Evolutionary conservation across 2,797 vertebrate species (phyloP), one percentile per base, ranked within the genome.

Genomic region (Manis pentadactyla): DNA sequence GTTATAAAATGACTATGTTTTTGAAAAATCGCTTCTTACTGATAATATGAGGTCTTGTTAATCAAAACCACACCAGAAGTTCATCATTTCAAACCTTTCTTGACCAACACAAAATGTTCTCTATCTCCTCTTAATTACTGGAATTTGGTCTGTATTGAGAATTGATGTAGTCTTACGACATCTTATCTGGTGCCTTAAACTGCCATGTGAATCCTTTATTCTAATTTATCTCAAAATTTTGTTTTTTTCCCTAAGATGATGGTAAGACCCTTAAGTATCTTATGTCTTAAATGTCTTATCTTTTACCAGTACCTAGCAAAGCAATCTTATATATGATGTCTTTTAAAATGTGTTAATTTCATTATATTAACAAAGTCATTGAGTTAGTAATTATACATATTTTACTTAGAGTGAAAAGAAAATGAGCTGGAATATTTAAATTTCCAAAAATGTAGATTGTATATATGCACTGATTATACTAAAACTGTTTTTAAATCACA

Each of bases 401-500:
- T 84, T 94, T 79, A 82, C 59, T 68, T 57, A 64, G 31, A 87
- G 37, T 46, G 61, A 55, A 49, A 95, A 94, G 34, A 73, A 87
- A 88, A 63, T 49, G 85, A 77, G 49, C 27, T 42, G 74, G 57
- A 93, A 51, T 84, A 84, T 71, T 87, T 81, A 69, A 95, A 85
- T 87, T 87, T 96, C 64, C 7, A 87, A 92, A 95, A 93, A 71
- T 81, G 37, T 86, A 4, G 4, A 83, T 66, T 81, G 23, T 34
- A 31, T 31, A 61, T 75, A n/a, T 61, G 17, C 82, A 88, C 6
- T 69, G 27, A 87, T 64, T 93, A 90, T 49, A 75, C 5, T 53
- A 97, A 88, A 95, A n/a, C 34, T 90, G 42, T 53, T 96, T 93
- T 93, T 89, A 95, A 97, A 97, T 87, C 59, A 94, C 0, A 87